Base-by-base conservation (phyloP, 2,888 invertebrate genomes). In the Lasius fuliginosus region DNA sequence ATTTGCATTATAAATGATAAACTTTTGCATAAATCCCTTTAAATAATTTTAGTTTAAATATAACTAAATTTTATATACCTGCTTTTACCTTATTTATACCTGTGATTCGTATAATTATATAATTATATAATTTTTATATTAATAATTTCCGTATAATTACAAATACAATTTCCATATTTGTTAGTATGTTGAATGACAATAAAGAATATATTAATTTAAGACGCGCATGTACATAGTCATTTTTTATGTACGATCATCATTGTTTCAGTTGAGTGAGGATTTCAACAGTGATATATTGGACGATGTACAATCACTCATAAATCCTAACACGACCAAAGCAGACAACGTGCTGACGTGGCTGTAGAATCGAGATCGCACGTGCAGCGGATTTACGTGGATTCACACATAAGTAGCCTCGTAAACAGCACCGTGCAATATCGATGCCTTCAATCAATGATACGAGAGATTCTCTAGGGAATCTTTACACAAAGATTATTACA, bases 261-360 rank as follows among this genome's bases (percentile, higher is more conserved):
- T 46, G 85, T 86, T 88, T 86, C 96, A 97, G 97, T 96, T 98
- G 94, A 97, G 97, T 94, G 98, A 98, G 95, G 97, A 97, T 94
- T 97, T 98, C 95, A 97, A 98, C 94, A 97, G 96, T 95, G 98
- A 98, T 95, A 98, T 98, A 94, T 96, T 98, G 94, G 98, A 98
- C 91, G 98, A 97, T 95, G 98, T 98, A 94, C 98, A 98, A 95
- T 98, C 97, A 91, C 96, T 99, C 94, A 98, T 98, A 94, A 98
- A 98, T 96, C 97, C 98, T 91, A 97, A 98, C 93, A 97, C 97
- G 93, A 97, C 97, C 95, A 98, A 98, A 96, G 97, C 98, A 94
- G 98, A 98, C 95, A 98, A 97, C 95, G 97, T 97, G 94, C 96
- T 98, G 93, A 98, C 98, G 94, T 98, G 98, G 98, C 97, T 98